Base-by-base conservation (phyloP, 2,888 invertebrate genomes). In the Drosophila mimetica region DNA sequence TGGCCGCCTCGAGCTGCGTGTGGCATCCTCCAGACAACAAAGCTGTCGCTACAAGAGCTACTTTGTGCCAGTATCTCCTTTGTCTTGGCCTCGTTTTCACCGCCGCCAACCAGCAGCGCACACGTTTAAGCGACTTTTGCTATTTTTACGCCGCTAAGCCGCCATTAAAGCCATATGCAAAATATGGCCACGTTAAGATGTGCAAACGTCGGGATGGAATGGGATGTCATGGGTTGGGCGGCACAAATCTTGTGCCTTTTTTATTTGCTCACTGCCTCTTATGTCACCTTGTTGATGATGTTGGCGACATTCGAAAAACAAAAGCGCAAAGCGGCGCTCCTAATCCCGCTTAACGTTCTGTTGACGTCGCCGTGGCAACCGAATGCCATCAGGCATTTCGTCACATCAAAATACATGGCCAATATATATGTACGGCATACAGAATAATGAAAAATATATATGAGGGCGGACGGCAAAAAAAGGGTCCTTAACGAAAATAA, bases 101-200 rank as follows among this genome's bases (percentile, higher is more conserved):
- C 9, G 5, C 2, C 32, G 0, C 4, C 2, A n/a, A 13, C 20
- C 9, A 11, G 20, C 54, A 6, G 20, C 28, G 2, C 14, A 4
- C 13, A 30, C 73, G 22, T 69, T 58, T 36, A 8, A 59, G 59
- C 71, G 83, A 76, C 78, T 83, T 86, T 74, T 84, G 88, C 80
- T 78, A 80, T 84, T 88, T 82, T 87, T 86, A 83, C 66, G 84
- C 78, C 71, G 65, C 75, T 88, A 74, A 86, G 86, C 76, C 46
- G 71, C 72, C 74, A 83, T 88, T 84, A 88, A 86, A 80, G 80
- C 73, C 82, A 78, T 80, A 84, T 88, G 86, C 80, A 83, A 87
- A 83, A 74, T 74, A 74, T 72, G 53, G 59, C 51, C 71, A 63
- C 71, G 69, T 71, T 63, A 76, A 66, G 74, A 78, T 79, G 74